Base-by-base conservation (phyloP, 2,797 vertebrate genomes). In the Odontamblyopus rebecca region DNA sequence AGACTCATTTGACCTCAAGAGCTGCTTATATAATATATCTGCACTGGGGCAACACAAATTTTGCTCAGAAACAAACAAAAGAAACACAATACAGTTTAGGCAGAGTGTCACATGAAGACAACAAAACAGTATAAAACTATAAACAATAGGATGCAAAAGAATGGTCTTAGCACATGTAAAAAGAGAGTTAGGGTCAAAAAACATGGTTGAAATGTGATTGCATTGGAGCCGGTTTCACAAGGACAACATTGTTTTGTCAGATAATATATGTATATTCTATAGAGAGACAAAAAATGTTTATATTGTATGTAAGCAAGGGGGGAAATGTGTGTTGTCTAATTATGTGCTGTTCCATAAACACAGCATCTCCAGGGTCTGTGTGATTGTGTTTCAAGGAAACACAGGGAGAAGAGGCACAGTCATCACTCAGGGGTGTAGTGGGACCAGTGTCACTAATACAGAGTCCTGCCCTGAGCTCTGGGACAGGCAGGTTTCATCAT, bases 381-480 rank as follows among this genome's bases (percentile, higher is more conserved):
- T 67, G 70, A 73, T 78, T 69, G 68, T 61, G 71, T 73, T 74
- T 75, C 69, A 81, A 71, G 69, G 79, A 82, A 77, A 85, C 71
- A 30, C 54, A 16, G 12, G 16, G 62, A 60, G 61, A 70, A 23
- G 60, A 0, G 50, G 73, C 51, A 29, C 9, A 27, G 67, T 76
- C 70, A 80, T 63, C 56, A 26, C 53, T 68, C 54, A 30, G 23
- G 15, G 67, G 53, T 69, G 68, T 60, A 77, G 60, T 73, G 30
- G 70, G 56, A 71, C 11, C 70, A 27, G 61, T 18, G 27, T 38
- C 48, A 68, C 48, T 19, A 44, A 15, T 2, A 61, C 60, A 54
- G 29, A 26, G 26, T 38, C 61, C 57, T 44, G 65, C 30, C 2
- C 54, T 2, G 30, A 57, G 19, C 53, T 80, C 0, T 5, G 81